phyloP scores from a whole-genome alignment of 1,140 invertebrate species.

The Agrypnia vestita region DNA sequence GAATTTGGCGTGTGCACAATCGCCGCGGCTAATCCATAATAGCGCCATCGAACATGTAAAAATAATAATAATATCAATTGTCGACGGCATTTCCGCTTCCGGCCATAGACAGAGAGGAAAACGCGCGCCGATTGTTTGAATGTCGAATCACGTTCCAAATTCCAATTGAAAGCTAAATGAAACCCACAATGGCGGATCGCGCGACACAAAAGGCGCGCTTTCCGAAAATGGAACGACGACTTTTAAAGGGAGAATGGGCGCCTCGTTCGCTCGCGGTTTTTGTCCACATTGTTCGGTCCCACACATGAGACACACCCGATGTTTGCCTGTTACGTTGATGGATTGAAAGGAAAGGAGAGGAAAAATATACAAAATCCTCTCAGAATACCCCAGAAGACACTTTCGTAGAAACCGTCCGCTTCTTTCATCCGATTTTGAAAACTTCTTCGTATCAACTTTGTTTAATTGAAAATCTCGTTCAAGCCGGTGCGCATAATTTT shows the following conservation, averaged over 20 bases:
- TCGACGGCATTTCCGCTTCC: slow-evolving; percentile 37
- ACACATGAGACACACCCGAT: too few relatives aligned
- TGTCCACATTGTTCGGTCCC: too few relatives aligned
- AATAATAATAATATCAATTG: slow-evolving; percentile 22
- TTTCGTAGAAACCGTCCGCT: too few relatives aligned
- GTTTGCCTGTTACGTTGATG: too few relatives aligned
- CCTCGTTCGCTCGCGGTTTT: too few relatives aligned
- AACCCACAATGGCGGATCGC: slow-evolving; percentile 26
- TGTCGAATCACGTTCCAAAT: slow-evolving; percentile 44
- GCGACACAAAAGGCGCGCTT: slow-evolving; percentile 28
- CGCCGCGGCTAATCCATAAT: slow-evolving; percentile 2
- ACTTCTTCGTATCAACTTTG: too few relatives aligned
- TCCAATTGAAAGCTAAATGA: slow-evolving; percentile 29
- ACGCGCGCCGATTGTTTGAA: slow-evolving; percentile 45
- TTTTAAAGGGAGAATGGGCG: neutral
- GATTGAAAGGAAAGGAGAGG: too few relatives aligned
- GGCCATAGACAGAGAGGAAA: slow-evolving; percentile 46
- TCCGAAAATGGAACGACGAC: slow-evolving; percentile 19
- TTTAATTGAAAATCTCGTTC: too few relatives aligned
- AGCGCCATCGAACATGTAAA: neutral
- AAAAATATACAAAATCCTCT: too few relatives aligned
- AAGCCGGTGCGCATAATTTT: too few relatives aligned
- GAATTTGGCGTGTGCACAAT: neutral
- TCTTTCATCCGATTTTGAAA: too few relatives aligned
- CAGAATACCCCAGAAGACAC: too few relatives aligned